phyloP scores from a whole-genome alignment of 2,113 vertebrate species.

The Hirundichthys speculiger region DNA sequence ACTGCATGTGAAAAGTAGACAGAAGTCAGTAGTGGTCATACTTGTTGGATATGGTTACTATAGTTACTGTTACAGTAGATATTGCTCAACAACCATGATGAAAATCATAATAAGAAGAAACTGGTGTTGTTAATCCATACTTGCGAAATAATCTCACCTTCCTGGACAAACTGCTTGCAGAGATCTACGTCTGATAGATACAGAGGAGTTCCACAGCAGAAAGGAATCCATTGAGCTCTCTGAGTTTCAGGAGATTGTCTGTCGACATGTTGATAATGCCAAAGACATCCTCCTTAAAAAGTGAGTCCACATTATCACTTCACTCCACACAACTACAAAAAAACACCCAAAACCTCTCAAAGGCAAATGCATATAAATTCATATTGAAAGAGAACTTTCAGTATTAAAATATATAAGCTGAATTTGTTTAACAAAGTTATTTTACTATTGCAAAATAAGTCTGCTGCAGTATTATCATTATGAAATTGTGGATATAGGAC shows the following conservation, averaged over 20 bases:
- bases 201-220: slow-evolving; percentile 82
- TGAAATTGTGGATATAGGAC: not conserved
- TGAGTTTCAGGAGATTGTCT: slow-evolving; percentile 80
- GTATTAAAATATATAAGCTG: not conserved
- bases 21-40: no score
- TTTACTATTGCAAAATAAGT: not conserved
- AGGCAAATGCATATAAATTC: not conserved
- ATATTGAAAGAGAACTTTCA: not conserved
- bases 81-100: no score
- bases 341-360: not conserved
- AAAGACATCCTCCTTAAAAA: slow-evolving; percentile 80
- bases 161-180: slow-evolving; percentile 69
- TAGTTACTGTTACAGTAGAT: no score
- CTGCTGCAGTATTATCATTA: not conserved
- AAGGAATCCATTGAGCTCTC: slow-evolving; percentile 84
- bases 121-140: no score
- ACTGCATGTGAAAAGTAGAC: no score
- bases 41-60: no score
- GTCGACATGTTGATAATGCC: slow-evolving; percentile 81
- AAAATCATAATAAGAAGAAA: no score
- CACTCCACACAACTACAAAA: no score
- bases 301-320: slow-evolving; percentile 67
- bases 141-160: not conserved
- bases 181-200: slow-evolving; percentile 84
- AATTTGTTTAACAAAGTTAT: no score